A percentile compares a stretch with the other conserved stretches of the same genome.
These are phyloP conservation scores for Eupristina koningsbergeri DNA, from an alignment of 1,140 invertebrate species.

Conservation along the genomic window DNA sequence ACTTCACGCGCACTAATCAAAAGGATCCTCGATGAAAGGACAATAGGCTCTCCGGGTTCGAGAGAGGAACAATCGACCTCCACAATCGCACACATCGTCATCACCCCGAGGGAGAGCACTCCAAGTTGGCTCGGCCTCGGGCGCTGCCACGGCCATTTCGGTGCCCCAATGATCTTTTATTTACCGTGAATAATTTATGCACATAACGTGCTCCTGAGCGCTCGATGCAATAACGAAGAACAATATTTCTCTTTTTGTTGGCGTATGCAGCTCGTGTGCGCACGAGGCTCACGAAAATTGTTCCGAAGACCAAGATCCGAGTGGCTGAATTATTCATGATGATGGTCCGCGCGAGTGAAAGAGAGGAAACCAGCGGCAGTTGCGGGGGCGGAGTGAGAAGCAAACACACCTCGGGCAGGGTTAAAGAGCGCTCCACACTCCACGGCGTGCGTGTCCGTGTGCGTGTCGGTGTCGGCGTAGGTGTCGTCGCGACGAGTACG, in stretches of 20 bases:
- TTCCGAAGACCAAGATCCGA: background rate
- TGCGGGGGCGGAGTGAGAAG: background rate
- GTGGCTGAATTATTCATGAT: conserved; percentile 27
- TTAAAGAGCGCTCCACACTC: background rate
- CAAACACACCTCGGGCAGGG: conserved; percentile 3
- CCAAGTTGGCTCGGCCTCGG: too few species aligned
- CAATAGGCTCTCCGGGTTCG: background rate
- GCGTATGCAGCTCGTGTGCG: too few species aligned
- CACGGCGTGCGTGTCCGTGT: background rate
- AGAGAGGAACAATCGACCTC: background rate
- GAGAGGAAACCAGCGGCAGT: background rate
- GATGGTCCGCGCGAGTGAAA: conserved; percentile 16
- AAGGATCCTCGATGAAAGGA: background rate
- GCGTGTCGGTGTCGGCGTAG: background rate
- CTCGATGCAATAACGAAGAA: background rate
- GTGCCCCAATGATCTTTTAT: conserved; percentile 15
- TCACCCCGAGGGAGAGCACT: too few species aligned
- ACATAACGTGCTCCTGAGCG: background rate
- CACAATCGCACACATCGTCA: too few species aligned
- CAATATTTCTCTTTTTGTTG: conserved; percentile 4
- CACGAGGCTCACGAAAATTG: conserved; percentile 6
- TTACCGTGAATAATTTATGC: conserved; percentile 34
- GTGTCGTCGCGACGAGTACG: background rate
- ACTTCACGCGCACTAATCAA: background rate
- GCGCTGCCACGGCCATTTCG: background rate